Percentiles rank a stretch among this genome's conserved stretches.
These are phyloP conservation scores for Pipistrellus nathusii DNA, from an alignment of 2,797 vertebrate species.

Conservation along the genomic window DNA sequence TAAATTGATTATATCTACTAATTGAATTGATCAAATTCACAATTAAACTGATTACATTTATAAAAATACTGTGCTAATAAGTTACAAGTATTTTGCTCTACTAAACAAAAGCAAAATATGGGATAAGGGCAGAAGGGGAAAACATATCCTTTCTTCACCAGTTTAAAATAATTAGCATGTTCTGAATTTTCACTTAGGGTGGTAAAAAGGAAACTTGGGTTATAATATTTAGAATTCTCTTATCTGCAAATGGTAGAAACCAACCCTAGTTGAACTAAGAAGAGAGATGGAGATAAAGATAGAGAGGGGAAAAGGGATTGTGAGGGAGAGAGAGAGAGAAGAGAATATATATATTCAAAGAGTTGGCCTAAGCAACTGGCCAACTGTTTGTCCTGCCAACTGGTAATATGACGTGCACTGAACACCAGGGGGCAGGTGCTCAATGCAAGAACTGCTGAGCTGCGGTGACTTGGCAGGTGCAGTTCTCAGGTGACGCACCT, in stretches of 20 bases:
- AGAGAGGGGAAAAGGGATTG: too few species aligned
- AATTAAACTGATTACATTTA: constrained; percentile 33
- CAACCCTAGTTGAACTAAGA: neutral
- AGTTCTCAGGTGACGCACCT: too few species aligned
- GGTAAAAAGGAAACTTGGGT: neutral
- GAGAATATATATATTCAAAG: too few species aligned
- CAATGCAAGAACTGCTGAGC: too few species aligned
- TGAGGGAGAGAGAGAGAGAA: neutral
- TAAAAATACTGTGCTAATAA: neutral
- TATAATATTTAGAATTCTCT: constrained; percentile 18
- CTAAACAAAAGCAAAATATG: neutral
- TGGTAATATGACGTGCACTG: too few species aligned
- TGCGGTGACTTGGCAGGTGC: too few species aligned
- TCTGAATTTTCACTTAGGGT: neutral
- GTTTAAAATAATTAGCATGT: constrained; percentile 5
- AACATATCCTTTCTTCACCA: neutral
- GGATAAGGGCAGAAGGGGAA: neutral
- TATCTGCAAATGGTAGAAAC: neutral
- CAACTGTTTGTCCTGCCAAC: too few species aligned
- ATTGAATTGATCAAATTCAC: constrained; percentile 18
- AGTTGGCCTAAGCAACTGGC: too few species aligned
- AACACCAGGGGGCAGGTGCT: too few species aligned
- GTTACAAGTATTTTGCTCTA: constrained; percentile 37
- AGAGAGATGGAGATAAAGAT: neutral
- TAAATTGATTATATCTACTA: neutral